Evolutionary conservation across 2,888 invertebrate species (phyloP), one percentile per base, ranked within the genome.

Genomic region (Callyntrura guangdongensis): DNA sequence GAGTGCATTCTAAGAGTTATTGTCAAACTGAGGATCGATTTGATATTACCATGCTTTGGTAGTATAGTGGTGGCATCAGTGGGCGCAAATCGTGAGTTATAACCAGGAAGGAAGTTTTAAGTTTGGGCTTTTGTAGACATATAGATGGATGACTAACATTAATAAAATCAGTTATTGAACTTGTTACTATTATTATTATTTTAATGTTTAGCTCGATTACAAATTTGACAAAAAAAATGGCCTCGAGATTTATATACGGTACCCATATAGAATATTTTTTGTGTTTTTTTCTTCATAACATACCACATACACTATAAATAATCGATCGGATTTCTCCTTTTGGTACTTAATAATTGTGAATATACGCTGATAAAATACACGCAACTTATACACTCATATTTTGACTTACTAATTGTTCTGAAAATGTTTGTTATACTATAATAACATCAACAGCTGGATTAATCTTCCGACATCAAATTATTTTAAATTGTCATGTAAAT

Each of bases 71-170:
- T 47, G 20, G 67, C 72, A 72, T 20, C 59, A 59, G 89, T 74
- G 61, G 83, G 72, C 14, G 89, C 47, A 49, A 74, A 49, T 22
- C 64, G 61, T 89, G 84, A 89, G 84, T 89, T 89, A 89, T n/a
- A 77, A 89, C 84, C 89, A 89, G 89, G 89, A 89, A 74, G 74
- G 74, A 49, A 89, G 53, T 84, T 77, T 61, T 72, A 4, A 0
- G 17, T 69, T 49, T 69, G n/a, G 22, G n/a, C 25, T 47, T 74
- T 74, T 22, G 17, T 45, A 22, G 20, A 84, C 45, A 45, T 20
- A 27, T 20, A 3, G 22, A 64, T 22, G 61, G 77, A 86, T 86
- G 86, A 86, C 61, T 86, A 77, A 74, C 14, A 45, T 72, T 45
- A 45, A 72, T 72, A 72, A 17, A 72, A 72, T 20, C n/a, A 72